Evolutionary conservation across 1,140 invertebrate genomes (phyloP), one percentile per base, ranked within the genome.

Genomic region (Magallana angulata): DNA sequence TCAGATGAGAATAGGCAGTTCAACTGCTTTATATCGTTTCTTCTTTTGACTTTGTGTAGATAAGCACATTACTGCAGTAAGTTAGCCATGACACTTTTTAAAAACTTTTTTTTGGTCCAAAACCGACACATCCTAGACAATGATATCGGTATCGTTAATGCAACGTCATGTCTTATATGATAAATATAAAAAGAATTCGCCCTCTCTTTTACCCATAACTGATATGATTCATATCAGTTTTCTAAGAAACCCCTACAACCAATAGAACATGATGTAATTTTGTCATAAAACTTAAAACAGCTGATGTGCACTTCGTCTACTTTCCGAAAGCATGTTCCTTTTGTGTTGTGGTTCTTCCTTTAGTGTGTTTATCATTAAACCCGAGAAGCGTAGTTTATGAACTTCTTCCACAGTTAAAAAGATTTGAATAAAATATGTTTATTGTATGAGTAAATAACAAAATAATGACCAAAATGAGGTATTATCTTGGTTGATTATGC

Each of bases 391-490:
- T 12, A 76, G 68, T 48, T 76, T 36, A 11, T 30, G 68, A 76
- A 76, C 11, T 76, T 12, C 24, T 76, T 76, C 12, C 24, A 30
- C 36, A 30, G 30, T 76, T 76, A 62, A 30, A 76, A 76, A 76
- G 24, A 11, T 30, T 36, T 76, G 68, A 76, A 76, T 76, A 76
- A 76, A 4, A 48, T 30, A 76, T 76, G 24, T 9, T 76, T 36
- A 30, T 30, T 76, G 36, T 30, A 30, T 24, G 68, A 30, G 68
- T 48, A 30, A 76, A 76, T 76, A 76, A 36, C 68, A 30, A 30
- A 18, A 36, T 76, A 30, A 76, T 76, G 24, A 30, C 36, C 68
- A 76, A 76, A 76, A 76, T 76, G 68, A 76, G 36, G 36, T 36
- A 76, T 76, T 36, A 36, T 30, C 24, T 11, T 24, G 24, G 68